Conservation (phyloP, 2,113 vertebrate species). For the Bujurquina vittata region DNA sequence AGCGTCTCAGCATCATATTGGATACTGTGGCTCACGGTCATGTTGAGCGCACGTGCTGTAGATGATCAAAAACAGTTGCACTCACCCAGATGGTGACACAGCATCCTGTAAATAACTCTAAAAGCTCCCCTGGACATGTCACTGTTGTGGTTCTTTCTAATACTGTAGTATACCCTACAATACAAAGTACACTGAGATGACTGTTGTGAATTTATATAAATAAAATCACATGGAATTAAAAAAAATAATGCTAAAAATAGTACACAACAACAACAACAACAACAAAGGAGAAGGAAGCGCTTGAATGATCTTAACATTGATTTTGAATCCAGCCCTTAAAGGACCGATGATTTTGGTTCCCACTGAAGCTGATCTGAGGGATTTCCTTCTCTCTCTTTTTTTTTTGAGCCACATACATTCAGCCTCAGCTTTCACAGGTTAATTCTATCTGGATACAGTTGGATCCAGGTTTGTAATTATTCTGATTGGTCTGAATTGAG, state of each 20-base stretch:
- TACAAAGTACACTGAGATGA: no score
- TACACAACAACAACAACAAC: not conserved
- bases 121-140: not conserved
- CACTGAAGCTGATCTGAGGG: fast-evolving
- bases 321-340: not conserved
- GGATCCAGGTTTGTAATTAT: not conserved
- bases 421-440: not conserved
- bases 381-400: not conserved
- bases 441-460: not conserved
- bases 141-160: not conserved
- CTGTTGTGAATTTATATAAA: not conserved
- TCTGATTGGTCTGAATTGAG: not conserved
- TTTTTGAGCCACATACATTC: not conserved
- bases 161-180: no score
- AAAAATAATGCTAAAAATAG: not conserved
- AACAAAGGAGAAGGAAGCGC: not conserved
- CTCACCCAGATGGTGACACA: not conserved
- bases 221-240: not conserved
- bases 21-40: not conserved
- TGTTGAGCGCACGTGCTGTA: not conserved
- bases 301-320: not conserved
- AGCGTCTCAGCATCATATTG: not conserved
- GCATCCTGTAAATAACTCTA: not conserved
- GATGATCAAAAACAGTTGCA: no score
- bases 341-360: not conserved